phyloP scores from a whole-genome alignment of 2,113 vertebrate species.

The Nothobranchius kuhntae region DNA sequence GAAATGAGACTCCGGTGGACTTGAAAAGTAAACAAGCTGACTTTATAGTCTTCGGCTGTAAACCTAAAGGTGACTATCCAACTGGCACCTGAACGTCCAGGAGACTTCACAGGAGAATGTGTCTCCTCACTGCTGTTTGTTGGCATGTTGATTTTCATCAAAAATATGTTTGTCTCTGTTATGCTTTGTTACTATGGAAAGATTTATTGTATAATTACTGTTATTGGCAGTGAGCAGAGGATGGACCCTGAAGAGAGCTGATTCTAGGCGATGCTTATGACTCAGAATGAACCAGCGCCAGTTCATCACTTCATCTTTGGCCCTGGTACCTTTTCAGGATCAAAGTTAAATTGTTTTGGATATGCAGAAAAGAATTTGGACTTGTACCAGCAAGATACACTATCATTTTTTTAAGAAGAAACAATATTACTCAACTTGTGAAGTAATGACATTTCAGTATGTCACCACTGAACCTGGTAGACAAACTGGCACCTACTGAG shows the following conservation, averaged over 20 bases:
- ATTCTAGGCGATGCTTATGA: conserved; percentile 51
- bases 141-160: conserved; percentile 42
- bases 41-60: conserved; percentile 25
- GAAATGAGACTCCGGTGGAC: conserved; percentile 2
- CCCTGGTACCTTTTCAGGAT: conserved; percentile 28
- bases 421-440: conserved; percentile 14
- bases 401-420: conserved; percentile 36
- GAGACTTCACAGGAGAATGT: background rate
- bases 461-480: conserved; percentile 49
- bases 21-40: conserved; percentile 8
- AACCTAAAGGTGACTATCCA: conserved; percentile 51
- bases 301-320: conserved; percentile 48
- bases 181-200: conserved; percentile 68
- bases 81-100: conserved; percentile 53
- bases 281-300: conserved; percentile 53
- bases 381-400: background rate
- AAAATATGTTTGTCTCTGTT: conserved; percentile 64
- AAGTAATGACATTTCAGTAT: conserved; percentile 38
- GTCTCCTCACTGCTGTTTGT: conserved; percentile 42
- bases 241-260: conserved; percentile 57
- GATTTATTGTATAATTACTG: conserved; percentile 61
- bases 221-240: conserved; percentile 62
- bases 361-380: conserved; percentile 24
- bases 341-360: conserved; percentile 27
- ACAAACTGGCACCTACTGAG: conserved; percentile 46